Base-by-base conservation (phyloP, 2,888 invertebrate species). In the Clanis bilineata region DNA sequence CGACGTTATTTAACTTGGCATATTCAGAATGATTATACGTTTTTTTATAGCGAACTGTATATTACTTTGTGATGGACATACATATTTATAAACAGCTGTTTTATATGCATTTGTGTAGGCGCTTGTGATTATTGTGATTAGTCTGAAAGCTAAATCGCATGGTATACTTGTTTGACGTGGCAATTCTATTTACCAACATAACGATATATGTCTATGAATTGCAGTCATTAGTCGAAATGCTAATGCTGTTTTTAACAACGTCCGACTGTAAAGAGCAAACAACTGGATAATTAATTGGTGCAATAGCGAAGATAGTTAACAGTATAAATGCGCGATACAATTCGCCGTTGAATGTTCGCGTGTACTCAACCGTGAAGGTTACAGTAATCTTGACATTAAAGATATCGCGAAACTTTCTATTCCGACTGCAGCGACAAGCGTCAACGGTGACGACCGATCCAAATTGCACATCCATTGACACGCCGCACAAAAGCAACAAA, bases 61-160 rank as follows among this genome's bases (percentile, higher is more conserved):
- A 81, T 80, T 78, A 78, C 76, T 78, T 78, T 81, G 77, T 73
- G 51, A 21, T 51, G 51, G 15, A 51, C 32, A 51, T 51, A 51
- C 51, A 76, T 82, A 83, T 82, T 83, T 80, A 83, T 76, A 80
- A 76, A 83, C 83, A 85, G 81, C 82, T 85, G 83, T 77, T 81
- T 80, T 73, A 72, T 69, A 77, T 77, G 77, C 78, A 74, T 78
- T 76, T 77, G 77, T 79, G 79, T 76, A 72, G 69, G 69, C 73
- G 74, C 74, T 74, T 78, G 74, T 75, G 71, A 77, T 82, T 78
- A 82, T 83, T 84, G 81, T 80, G 76, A 83, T 82, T 84, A 82
- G 84, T 83, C 77, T 77, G 74, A 72, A 77, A 78, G 58, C 76
- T 79, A 80, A 81, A 83, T 82, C 78, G 76, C 74, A 68, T 68